Percentiles rank a stretch among this genome's conserved stretches.
phyloP scores from a whole-genome alignment of 2,113 vertebrate species.

The Xiphophorus couchianus region DNA sequence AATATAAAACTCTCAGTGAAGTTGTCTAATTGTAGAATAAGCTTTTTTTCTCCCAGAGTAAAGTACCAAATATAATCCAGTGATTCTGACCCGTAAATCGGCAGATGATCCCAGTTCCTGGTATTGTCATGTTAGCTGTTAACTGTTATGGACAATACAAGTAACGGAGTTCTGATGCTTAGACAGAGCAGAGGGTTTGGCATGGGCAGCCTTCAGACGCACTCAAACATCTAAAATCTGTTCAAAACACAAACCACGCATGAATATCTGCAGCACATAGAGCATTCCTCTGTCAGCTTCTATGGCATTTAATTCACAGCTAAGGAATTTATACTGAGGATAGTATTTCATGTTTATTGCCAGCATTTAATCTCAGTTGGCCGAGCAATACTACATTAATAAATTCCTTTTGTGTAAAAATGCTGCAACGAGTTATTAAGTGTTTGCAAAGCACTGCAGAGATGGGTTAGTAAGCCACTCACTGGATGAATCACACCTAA shows the following conservation, averaged over 20 bases:
- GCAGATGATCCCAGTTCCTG: slow-evolving; percentile 55
- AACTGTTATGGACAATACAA: slow-evolving; percentile 51
- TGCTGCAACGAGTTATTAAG: slow-evolving; percentile 48
- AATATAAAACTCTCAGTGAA: not conserved
- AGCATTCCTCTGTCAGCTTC: slow-evolving; percentile 19
- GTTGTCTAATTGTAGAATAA: not conserved
- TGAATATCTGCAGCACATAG: slow-evolving; percentile 23
- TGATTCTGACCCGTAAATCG: not conserved
- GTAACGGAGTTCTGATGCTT: slow-evolving; percentile 54
- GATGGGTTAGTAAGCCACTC: slow-evolving; percentile 85
- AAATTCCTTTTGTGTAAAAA: slow-evolving; percentile 50
- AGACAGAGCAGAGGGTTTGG: slow-evolving; percentile 33
- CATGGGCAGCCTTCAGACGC: slow-evolving; percentile 42
- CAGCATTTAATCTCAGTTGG: not conserved
- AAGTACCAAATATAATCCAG: not conserved
- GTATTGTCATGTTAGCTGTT: slow-evolving; percentile 56
- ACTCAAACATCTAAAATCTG: not conserved
- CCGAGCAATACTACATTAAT: slow-evolving; percentile 3
- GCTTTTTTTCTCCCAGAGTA: not conserved
- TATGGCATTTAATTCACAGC: slow-evolving; percentile 34
- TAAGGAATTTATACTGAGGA: slow-evolving; percentile 60
- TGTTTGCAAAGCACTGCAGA: slow-evolving; percentile 63
- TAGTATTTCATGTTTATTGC: not conserved
- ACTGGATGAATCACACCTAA: slow-evolving; percentile 99
- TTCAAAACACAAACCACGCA: slow-evolving; percentile 38